Conservation (phyloP, 2,888 invertebrate genomes). For the Phaedon cochleariae region DNA sequence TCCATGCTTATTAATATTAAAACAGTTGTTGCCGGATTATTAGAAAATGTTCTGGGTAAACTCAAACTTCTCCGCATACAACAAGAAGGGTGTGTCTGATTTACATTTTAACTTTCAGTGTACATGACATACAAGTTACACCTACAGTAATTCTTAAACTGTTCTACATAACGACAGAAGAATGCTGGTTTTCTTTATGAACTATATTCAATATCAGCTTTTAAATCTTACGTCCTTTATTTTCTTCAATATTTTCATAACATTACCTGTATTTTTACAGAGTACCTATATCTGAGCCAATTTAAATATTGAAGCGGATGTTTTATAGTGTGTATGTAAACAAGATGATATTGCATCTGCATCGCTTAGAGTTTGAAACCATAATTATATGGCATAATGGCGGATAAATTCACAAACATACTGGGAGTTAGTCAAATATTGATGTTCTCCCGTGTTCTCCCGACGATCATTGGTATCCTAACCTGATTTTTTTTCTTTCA, state of each 20-base stretch:
- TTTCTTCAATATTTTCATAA: not conserved
- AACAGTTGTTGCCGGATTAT: slow-evolving; percentile 41
- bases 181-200: slow-evolving; percentile 39
- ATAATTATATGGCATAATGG: no score
- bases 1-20: slow-evolving; percentile 31
- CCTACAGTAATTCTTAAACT: slow-evolving; percentile 52
- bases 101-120: slow-evolving; percentile 2
- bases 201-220: slow-evolving; percentile 21
- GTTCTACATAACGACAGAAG: slow-evolving; percentile 48
- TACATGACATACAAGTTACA: slow-evolving; percentile 54
- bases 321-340: no score
- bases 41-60: slow-evolving; percentile 44
- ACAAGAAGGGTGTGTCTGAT: not conserved
- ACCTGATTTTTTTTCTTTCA: no score
- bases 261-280: no score
- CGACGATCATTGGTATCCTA: no score
- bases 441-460: no score
- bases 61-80: slow-evolving; percentile 37
- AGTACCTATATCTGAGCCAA: no score
- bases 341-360: no score
- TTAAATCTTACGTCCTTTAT: not conserved
- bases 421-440: no score
- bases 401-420: no score
- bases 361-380: no score
- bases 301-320: no score